Evolutionary conservation across 2,888 invertebrate genomes (phyloP), one percentile per base, ranked within the genome.

Genomic region (Heliconius ismenius): DNA sequence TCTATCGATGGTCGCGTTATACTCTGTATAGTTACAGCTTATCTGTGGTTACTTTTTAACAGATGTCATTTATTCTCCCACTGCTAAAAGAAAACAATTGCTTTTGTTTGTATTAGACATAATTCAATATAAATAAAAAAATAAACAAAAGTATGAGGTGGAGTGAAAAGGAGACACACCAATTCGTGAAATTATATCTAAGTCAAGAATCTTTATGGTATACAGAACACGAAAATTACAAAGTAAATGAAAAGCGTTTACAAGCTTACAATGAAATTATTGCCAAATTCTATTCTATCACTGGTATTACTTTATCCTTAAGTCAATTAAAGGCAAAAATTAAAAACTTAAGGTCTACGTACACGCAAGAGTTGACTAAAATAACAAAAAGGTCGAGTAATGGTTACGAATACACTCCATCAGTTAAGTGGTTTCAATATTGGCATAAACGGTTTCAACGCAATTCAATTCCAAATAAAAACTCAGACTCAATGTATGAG

Each of bases 141-240:
- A 26, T 15, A 62, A 26, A 26, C 7, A 70, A n/a, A 75, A 79
- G 28, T 70, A 91, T 91, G 91, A 86, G 89, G 84, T 94, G 93
- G 92, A 88, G 89, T 74, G 94, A 94, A 82, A 86, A 86, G 11
- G 89, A 90, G 80, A 95, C 94, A 4, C 87, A 86, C 70, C 86
- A 89, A 79, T 94, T 95, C 80, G 93, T 94, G 1, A 91, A 91
- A 87, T 82, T 92, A 77, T 95, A 94, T 83, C 81, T 92, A 76
- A 87, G 86, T 62, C 86, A 92, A 72, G 90, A 92, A 82, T 87
- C 87, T 75, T 83, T 95, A 62, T 95, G 94, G 94, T 91, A 95
- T 81, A 83, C 86, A 2, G 85, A 87, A 75, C 87, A 90, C 76
- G 82, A 86, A 26, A 83, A 85, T n/a, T 92, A 94, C 80, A 92